phyloP scores from a whole-genome alignment of 2,888 invertebrate genomes.

The Mayetiola destructor region DNA sequence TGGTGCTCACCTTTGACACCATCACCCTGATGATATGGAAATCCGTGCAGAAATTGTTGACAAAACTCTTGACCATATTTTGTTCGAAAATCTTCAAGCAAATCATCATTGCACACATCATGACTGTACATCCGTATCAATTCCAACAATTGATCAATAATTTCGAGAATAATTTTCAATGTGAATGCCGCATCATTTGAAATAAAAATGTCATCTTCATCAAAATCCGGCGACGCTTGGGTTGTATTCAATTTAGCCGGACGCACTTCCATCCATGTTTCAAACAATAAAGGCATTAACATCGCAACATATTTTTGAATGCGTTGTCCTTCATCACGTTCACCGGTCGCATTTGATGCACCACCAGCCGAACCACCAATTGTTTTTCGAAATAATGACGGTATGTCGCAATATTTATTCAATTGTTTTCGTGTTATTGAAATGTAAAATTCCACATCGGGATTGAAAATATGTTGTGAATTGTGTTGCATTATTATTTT shows the following conservation, averaged over 20 bases:
- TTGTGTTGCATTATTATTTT: neutral
- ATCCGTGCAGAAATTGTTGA: conserved; percentile 41
- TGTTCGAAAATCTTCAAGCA: conserved; percentile 39
- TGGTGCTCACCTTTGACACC: conserved; percentile 1
- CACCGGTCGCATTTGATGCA: conserved; percentile 35
- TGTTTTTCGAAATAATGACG: conserved; percentile 36
- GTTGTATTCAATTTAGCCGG: conserved; percentile 32
- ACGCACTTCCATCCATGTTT: conserved; percentile 71
- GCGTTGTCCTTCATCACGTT: conserved; percentile 22
- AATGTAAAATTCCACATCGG: conserved; percentile 22
- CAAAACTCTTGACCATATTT: conserved; percentile 41
- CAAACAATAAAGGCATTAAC: conserved; percentile 62
- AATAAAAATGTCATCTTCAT: conserved; percentile 36
- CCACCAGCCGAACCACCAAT: conserved; percentile 26
- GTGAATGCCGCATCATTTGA: conserved; percentile 48
- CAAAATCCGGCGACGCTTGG: conserved; percentile 30
- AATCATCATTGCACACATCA: conserved; percentile 28
- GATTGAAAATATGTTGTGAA: neutral
- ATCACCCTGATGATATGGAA: conserved; percentile 42
- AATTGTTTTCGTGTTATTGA: conserved; percentile 32
- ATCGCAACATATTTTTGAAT: conserved; percentile 48
- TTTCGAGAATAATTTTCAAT: conserved; percentile 46
- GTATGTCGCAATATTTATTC: conserved; percentile 32
- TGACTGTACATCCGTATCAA: conserved; percentile 31
- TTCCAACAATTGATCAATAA: conserved; percentile 46